These are phyloP conservation scores for Gastrophysa polygoni DNA, from an alignment of 2,888 invertebrate genomes.

Conservation along the genomic window DNA sequence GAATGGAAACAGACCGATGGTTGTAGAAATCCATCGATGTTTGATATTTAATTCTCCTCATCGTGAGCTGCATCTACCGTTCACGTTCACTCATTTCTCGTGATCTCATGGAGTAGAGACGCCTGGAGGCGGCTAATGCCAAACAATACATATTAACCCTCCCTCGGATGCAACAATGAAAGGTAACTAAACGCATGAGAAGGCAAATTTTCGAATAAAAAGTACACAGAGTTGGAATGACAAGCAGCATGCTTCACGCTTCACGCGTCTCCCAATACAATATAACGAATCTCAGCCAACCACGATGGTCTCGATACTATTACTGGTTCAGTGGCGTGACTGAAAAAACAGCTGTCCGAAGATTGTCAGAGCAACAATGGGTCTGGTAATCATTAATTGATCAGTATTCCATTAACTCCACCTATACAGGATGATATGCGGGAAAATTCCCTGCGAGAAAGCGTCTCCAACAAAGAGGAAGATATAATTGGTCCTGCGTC, in stretches of 20 bases:
- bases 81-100: not conserved
- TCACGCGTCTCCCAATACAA: slow-evolving; percentile 51
- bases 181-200: slow-evolving; percentile 48
- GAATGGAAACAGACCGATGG: too few species aligned
- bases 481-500: too few species aligned
- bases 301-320: too few species aligned
- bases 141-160: slow-evolving; percentile 35
- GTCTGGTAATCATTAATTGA: not conserved
- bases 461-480: too few species aligned
- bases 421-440: not conserved
- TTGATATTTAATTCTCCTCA: too few species aligned
- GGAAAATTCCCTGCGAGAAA: not conserved
- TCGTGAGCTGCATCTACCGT: too few species aligned
- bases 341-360: not conserved
- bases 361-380: not conserved
- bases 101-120: not conserved
- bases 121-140: slow-evolving; percentile 4
- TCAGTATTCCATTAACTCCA: not conserved
- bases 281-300: slow-evolving; percentile 33
- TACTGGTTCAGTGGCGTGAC: too few species aligned
- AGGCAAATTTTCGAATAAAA: slow-evolving; percentile 52
- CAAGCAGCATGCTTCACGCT: slow-evolving; percentile 53
- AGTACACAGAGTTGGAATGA: slow-evolving; percentile 50
- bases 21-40: too few species aligned
- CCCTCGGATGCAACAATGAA: slow-evolving; percentile 38